Evolutionary conservation across 2,888 invertebrate species (phyloP), one percentile per base, ranked within the genome.

Genomic region (Polydrusus tereticollis): DNA sequence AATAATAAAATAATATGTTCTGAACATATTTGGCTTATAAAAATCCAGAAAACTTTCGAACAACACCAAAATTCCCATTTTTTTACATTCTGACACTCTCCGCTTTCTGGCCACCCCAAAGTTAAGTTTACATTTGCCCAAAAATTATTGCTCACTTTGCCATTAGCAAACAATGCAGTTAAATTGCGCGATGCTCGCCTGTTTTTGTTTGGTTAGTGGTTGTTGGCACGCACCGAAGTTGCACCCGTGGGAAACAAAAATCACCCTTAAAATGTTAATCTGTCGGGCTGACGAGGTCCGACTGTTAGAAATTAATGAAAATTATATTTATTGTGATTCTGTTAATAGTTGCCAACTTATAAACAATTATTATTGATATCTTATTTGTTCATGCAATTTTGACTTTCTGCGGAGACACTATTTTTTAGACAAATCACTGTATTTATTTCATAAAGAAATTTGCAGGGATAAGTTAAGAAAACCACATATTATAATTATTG

Each of bases 201-300:
- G 78, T 81, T 80, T 81, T 81, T 82, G 82, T 83, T 83, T 82
- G 80, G 78, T 82, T 82, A 81, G 82, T 81, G 82, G 83, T 82
- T 81, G 81, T 82, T 82, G 82, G 82, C 83, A 82, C 82, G 82
- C 82, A 82, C 79, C 80, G 76, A 74, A 76, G 79, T 79, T 81
- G 80, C 81, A 81, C 81, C 82, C 83, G 83, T 83, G 83, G 83
- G 83, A 83, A 83, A 78, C 41, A 20, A 29, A 43, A 47, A 59
- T 63, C 72, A 72, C 72, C 67, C 72, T 41, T 45, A 60, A 67
- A 60, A 57, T 66, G 43, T 57, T 57, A 12, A 73, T 73, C 76
- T 70, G n/a, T n/a, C 58, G 75, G 76, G 75, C 47, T 64, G 74
- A 70, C 75, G 76, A 76, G 76, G 72, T 73, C 69, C 72, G 45